Base-by-base conservation (phyloP, 2,888 invertebrate species). In the Nephrotoma flavescens region DNA sequence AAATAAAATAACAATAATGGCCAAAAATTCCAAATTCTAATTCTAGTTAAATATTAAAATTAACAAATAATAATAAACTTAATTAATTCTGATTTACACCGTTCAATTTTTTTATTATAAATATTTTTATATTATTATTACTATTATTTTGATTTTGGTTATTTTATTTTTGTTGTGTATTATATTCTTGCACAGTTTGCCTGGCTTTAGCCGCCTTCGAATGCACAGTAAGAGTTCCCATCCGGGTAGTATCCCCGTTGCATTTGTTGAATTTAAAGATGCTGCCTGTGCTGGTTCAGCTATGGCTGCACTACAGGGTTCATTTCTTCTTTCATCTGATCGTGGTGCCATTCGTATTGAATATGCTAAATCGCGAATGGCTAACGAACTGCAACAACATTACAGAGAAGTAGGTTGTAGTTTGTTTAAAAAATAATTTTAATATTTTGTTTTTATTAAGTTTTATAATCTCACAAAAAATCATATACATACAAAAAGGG, bases 351-450 rank as follows among this genome's bases (percentile, higher is more conserved):
- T 99, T 92, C 96, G 98, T 92, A 98, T 99, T 93, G 99, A 99
- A 94, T 99, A 96, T 94, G 99, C 99, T 92, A 97, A 98, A 94
- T 97, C 97, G 93, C 98, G 98, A 95, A 98, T 99, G 98, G 97
- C 97, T 42, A 85, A 44, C 85, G 85, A 85, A 44, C 15, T 85
- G 15, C 85, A 85, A 85, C 85, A 85, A 44, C 44, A 85, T 44
- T 85, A 44, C 85, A 85, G 85, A 85, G 85, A 85, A 85, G 85
- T 85, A 85, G 85, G 85, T 85, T 85, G 42, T 44, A 44, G 44
- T 85, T 85, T 85, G 42, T 85, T 44, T 44, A 71, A 71, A 19
- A 71, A 31, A 9, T 84, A 84, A 41, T 84, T 84, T 84, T 84
- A 42, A 42, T 42, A 6, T 84, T 84, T 84, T 84, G 84, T n/a